Conservation (phyloP, 1,140 invertebrate genomes). For the Pogonus chalceus region DNA sequence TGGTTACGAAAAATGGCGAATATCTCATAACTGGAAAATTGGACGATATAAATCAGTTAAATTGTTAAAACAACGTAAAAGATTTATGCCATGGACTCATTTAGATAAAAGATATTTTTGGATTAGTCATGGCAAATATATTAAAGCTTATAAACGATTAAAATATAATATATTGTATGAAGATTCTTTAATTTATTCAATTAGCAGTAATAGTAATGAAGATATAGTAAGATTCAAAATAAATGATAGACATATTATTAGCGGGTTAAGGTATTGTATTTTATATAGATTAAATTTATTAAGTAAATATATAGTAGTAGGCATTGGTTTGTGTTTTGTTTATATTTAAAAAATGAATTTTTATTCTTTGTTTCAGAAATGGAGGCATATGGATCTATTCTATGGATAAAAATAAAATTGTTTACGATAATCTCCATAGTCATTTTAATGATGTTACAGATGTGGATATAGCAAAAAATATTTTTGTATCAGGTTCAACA, state of each 20-base stretch:
- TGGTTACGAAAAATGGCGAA: constrained; percentile 19
- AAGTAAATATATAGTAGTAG: neutral
- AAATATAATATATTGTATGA: constrained; percentile 13
- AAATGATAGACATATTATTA: constrained; percentile 18
- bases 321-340: neutral
- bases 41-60: constrained; percentile 21
- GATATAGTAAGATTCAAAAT: constrained; percentile 23
- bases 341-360: constrained; percentile 1
- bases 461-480: constrained; percentile 17
- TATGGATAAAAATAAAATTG: constrained; percentile 10
- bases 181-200: constrained; percentile 8
- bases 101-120: constrained; percentile 21
- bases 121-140: constrained; percentile 20
- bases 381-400: constrained; percentile 16
- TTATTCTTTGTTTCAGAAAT: constrained; percentile 15
- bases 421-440: constrained; percentile 11
- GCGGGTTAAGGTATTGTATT: constrained; percentile 19
- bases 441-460: constrained; percentile 15
- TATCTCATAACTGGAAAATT: constrained; percentile 24
- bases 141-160: constrained; percentile 20
- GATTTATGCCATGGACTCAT: constrained; percentile 22
- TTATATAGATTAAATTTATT: neutral
- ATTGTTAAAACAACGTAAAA: constrained; percentile 17
- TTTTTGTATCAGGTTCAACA: constrained; percentile 18
- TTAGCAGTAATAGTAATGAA: constrained; percentile 8